Base-by-base conservation (phyloP, 2,113 vertebrate genomes). In the Seriola rivoliana region DNA sequence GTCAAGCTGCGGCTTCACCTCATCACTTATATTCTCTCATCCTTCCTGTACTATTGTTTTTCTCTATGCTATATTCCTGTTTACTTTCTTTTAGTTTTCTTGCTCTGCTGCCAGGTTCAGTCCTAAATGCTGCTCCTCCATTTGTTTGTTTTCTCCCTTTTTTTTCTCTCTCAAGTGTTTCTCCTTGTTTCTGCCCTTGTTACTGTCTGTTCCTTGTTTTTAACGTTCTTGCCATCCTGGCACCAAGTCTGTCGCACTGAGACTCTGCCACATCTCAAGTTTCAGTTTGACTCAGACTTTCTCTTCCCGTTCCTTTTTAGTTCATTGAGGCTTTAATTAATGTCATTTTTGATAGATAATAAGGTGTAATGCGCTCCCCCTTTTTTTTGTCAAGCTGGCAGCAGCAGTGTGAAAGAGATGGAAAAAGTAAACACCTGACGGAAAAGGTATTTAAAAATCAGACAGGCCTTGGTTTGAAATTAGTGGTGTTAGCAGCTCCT, bases 371-470 rank as follows among this genome's bases (percentile, higher is more conserved):
- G 0, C 25, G 46, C 34, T 68, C 23, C 25, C 69, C 23, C 16
- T 82, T 12, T 3, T 21, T 14, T 50, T 21, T 21, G 8, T 52
- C n/a, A 74, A n/a, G 29, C 50, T 59, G 62, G 62, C n/a, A 13
- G 50, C 40, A 63, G 81, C 23, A n/a, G n/a, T 16, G 48, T 44
- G 62, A 48, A 50, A 34, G 12, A 68, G 16, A 58, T 48, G 64
- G 50, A 0, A 58, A 84, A 84, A 75, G 63, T 72, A 81, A 92
- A 75, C 48, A 81, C 60, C 59, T 78, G 44, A 66, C 7, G 23
- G 80, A 72, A 85, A 85, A 66, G 82, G 85, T 85, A 55, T 84
- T 88, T 90, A 86, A 87, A 81, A 71, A 77, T 73, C 4, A 82
- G 50, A 57, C 69, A 84, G 80, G 82, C 38, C 48, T 13, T 25